Percentiles rank a stretch among this genome's conserved stretches.
These are phyloP conservation scores for Forbesichthys papilliferus DNA, from an alignment of 2,113 vertebrate genomes.

Conservation along the genomic window DNA sequence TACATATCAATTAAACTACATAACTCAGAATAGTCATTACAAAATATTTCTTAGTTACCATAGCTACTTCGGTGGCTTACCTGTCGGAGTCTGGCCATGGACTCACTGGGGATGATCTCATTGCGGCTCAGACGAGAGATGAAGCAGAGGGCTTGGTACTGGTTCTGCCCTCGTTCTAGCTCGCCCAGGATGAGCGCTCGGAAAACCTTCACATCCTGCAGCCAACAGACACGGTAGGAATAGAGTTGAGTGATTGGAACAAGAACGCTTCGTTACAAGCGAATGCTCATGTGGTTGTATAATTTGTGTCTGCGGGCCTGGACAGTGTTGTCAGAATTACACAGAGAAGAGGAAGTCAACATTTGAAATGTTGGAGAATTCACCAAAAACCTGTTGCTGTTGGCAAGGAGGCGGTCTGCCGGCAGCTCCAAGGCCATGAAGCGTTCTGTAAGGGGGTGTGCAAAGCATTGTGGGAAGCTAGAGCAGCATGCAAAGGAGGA, in stretches of 20 bases:
- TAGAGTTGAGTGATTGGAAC: conserved; percentile 15
- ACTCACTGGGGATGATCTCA: conserved; percentile 97
- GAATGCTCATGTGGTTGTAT: conserved; percentile 47
- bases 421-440: conserved; percentile 64
- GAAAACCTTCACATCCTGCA: conserved; percentile 95
- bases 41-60: neutral
- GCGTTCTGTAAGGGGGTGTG: conserved; percentile 51
- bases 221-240: conserved; percentile 32
- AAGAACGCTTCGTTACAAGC: no score
- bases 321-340: conserved; percentile 14
- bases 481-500: conserved; percentile 36
- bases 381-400: conserved; percentile 44
- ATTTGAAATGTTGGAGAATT: conserved; percentile 34
- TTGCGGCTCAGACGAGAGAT: conserved; percentile 87
- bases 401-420: conserved; percentile 63
- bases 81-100: conserved; percentile 96
- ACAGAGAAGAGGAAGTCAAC: conserved; percentile 18
- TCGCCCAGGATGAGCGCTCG: conserved; percentile 94
- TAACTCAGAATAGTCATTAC: neutral
- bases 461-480: conserved; percentile 73
- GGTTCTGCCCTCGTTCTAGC: conserved; percentile 93
- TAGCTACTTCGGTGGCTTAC: conserved; percentile 55
- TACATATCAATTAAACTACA: no score
- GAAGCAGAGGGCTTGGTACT: conserved; percentile 95
- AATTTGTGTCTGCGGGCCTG: conserved; percentile 39